Base-by-base conservation (phyloP, 2,113 vertebrate species). In the Macaca nemestrina region DNA sequence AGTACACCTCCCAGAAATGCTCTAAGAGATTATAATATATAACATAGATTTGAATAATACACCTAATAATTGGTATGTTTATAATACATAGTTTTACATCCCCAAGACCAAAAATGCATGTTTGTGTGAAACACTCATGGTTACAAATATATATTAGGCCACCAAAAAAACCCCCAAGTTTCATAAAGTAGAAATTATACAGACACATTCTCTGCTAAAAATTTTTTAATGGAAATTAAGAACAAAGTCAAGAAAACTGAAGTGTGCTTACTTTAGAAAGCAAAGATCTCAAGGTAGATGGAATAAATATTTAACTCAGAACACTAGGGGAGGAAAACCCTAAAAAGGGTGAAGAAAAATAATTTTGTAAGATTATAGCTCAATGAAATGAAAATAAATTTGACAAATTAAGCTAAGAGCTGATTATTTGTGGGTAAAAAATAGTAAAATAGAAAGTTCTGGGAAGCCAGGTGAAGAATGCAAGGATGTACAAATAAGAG, bases 221-320 rank as follows among this genome's bases (percentile, higher is more conserved):
- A 64, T 45, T 90, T 79, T 86, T 78, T 7, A 38, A 16, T 94
- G 72, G 35, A 94, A 84, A 84, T 92, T 72, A 72, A 81, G 75
- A 81, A 48, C 32, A 85, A 68, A 76, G 38, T 78, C 27, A 55
- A 57, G 23, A 27, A 75, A 14, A 59, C 30, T 64, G 55, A 88
- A 61, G 23, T 89, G 40, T 2, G 52, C 6, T 85, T 79, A 43
- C 35, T 87, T 48, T 25, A n/a, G 72, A 70, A 93, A 61, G 61
- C 52, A 79, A 40, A 88, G 59, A 43, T 90, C 43, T 80, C n/a
- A 82, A 94, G 61, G 32, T 73, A 75, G 88, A 48, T 68, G 14
- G 75, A 94, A 50, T 57, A 72, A 85, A n/a, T 81, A n/a, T 91
- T 95, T 91, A 83, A 73, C 25, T 75, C 68, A 91, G 57, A 73